Base-by-base conservation (phyloP, 2,113 vertebrate species). In the Shinisaurus crocodilurus region DNA sequence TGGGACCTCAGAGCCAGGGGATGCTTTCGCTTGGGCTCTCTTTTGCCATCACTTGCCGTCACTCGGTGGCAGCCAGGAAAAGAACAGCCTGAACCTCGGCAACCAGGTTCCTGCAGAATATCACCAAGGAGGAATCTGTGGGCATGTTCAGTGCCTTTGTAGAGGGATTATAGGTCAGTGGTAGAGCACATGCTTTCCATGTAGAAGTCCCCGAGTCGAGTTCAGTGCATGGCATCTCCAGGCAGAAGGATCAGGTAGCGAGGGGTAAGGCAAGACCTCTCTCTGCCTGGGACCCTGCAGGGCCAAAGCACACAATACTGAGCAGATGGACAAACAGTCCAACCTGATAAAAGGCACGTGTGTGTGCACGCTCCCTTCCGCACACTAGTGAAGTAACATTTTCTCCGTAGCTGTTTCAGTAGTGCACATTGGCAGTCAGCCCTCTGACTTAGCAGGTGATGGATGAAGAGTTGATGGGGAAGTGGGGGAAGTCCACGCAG, bases 401-500 rank as follows among this genome's bases (percentile, higher is more conserved):
- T 91, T 37, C 43, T 70, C 0, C 2, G 72, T 34, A 34, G 89
- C 90, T 60, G 25, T 84, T 90, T 87, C 92, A 45, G n/a, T 45
- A 20, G 15, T 25, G 8, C 27, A 92, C 88, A 5, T 72, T 87
- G 79, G 1, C 81, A 23, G 80, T 18, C 50, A 29, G 54, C 69
- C 20, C 81, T 84, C 82, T 89, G 57, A 76, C 82, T 25, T 85
- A 1, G 18, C 0, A 86, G 85, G 87, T 82, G 0, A 3, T 18
- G 75, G 67, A 89, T 89, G 93, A 91, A 92, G 92, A 93, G 94
- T 94, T 85, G 50, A 54, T 54, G 54, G 54, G 13, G 43, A 43
- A 75, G 6, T n/a, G 93, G 40, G 93, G 67, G 95, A 80, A 32
- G 69, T 93, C 93, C 87, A 89, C 88, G 90, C 92, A 92, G 95